phyloP scores from a whole-genome alignment of 2,888 invertebrate species.

The Pseudococcus longispinus region DNA sequence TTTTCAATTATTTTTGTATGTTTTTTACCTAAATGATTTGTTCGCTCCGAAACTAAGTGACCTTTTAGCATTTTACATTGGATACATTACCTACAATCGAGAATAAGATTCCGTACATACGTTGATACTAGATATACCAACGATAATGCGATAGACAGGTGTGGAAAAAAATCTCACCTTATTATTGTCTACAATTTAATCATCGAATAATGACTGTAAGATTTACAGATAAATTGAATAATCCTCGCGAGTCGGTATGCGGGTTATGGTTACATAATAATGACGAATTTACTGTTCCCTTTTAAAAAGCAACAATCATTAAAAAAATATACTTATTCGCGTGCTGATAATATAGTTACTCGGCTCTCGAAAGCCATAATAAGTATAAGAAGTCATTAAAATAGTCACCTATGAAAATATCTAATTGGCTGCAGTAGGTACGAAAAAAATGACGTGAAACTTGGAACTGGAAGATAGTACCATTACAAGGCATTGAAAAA shows the following conservation, averaged over 20 bases:
- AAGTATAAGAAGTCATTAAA: conserved; percentile 10
- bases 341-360: not conserved
- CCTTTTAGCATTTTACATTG: not conserved
- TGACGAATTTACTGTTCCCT: not conserved
- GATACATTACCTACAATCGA: not conserved
- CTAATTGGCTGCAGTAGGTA: not conserved
- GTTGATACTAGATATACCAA: not conserved
- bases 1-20: not conserved
- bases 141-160: not conserved
- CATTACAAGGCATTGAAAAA: not conserved
- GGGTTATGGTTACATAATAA: not conserved
- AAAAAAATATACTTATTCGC: not conserved
- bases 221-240: not conserved
- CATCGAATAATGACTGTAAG: not conserved
- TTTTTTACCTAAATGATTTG: not conserved
- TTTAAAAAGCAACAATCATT: not conserved
- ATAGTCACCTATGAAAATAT: not conserved
- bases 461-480: not conserved
- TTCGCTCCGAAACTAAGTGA: not conserved
- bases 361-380: not conserved
- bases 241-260: not conserved
- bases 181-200: not conserved
- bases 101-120: not conserved
- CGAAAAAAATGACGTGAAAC: not conserved
- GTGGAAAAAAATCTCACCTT: not conserved